These are phyloP conservation scores for Rhorus exstirpatorius DNA, from an alignment of 2,888 invertebrate species.

Conservation along the genomic window DNA sequence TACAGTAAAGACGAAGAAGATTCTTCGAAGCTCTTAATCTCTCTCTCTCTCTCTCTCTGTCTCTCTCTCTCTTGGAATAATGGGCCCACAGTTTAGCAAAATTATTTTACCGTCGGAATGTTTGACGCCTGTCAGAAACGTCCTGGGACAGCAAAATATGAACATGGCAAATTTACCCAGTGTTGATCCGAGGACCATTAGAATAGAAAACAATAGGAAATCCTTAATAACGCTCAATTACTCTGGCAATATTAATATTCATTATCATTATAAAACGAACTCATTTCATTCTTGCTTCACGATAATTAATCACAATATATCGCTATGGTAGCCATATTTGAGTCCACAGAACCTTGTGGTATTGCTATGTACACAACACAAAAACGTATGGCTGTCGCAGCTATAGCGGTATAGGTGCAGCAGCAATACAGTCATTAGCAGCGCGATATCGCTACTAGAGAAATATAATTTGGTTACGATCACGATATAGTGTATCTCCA, in stretches of 20 bases:
- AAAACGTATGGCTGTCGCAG: too few relatives aligned
- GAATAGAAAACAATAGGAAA: background rate
- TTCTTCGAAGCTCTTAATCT: background rate
- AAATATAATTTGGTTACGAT: too few relatives aligned
- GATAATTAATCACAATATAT: background rate
- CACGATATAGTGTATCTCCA: too few relatives aligned
- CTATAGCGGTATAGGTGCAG: too few relatives aligned
- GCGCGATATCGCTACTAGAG: too few relatives aligned
- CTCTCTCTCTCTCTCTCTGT: conserved; percentile 6
- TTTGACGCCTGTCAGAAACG: conserved; percentile 26
- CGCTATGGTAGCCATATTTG: too few relatives aligned
- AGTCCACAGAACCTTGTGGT: too few relatives aligned
- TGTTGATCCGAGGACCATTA: background rate
- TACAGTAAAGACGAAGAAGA: conserved; percentile 5
- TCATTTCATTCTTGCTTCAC: background rate
- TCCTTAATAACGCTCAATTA: background rate
- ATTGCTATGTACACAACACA: too few relatives aligned
- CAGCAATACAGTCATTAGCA: too few relatives aligned
- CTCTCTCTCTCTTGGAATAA: background rate
- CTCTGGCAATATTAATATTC: background rate
- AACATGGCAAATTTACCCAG: background rate
- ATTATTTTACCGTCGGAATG: conserved; percentile 46
- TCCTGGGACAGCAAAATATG: conserved; percentile 17
- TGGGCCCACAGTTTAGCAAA: conserved; percentile 23
- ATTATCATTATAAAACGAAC: too few relatives aligned